phyloP scores from a whole-genome alignment of 2,113 vertebrate species.

The Paramormyrops kingsleyae region DNA sequence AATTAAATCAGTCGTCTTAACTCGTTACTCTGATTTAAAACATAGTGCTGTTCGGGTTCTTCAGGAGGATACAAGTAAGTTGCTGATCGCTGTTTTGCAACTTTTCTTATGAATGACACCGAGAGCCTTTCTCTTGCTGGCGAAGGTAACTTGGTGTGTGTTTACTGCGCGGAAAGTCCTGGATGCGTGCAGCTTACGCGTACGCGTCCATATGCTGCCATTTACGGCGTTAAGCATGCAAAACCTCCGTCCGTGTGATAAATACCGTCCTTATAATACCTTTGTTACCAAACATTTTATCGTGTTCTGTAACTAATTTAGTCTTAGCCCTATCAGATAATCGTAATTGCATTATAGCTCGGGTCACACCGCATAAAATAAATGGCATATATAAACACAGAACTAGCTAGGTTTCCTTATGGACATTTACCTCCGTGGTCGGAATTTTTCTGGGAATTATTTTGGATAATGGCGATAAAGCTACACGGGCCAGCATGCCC shows the following conservation, averaged over 20 bases:
- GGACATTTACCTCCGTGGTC: not conserved
- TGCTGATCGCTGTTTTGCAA: not conserved
- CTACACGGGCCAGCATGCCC: not conserved
- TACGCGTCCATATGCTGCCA: not conserved
- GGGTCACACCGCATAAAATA: not conserved
- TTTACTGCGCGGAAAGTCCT: not conserved
- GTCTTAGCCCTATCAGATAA: not conserved
- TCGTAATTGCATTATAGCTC: not conserved
- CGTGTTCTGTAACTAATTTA: not conserved
- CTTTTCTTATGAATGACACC: not conserved
- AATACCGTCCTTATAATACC: not conserved
- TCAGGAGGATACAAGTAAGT: constrained; percentile 16
- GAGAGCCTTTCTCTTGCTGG: not conserved
- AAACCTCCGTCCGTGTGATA: not conserved
- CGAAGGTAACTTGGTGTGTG: not conserved
- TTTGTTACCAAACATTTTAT: not conserved
- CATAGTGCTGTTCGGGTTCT: not conserved
- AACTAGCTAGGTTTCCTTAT: not conserved
- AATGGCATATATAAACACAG: not conserved
- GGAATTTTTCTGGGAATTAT: not conserved
- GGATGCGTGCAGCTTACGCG: not conserved
- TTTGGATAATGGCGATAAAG: not conserved
- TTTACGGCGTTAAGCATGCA: not conserved
- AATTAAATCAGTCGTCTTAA: not conserved
- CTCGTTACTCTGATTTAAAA: not conserved